phyloP scores from a whole-genome alignment of 2,113 vertebrate species.

The Arenaria interpres region DNA sequence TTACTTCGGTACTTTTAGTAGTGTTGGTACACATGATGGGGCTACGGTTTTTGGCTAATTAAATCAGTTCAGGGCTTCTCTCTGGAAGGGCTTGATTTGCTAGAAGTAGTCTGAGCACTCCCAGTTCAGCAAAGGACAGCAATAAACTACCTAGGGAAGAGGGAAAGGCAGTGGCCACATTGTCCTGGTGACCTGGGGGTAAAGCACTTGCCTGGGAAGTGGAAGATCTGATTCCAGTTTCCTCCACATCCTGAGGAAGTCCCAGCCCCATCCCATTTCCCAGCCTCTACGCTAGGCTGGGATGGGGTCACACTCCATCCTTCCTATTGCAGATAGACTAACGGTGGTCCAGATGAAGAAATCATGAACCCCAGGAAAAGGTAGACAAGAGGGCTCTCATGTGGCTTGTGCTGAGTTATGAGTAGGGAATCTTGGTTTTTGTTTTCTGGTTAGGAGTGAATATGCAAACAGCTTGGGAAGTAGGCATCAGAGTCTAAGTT shows the following conservation, averaged over 20 bases:
- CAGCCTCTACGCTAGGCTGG: background rate
- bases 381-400: background rate
- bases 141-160: background rate
- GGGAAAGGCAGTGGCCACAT: slow-evolving; percentile 2
- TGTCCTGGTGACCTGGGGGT: background rate
- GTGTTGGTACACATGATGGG: background rate
- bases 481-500: background rate
- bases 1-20: background rate
- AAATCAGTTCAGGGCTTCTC: background rate
- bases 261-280: slow-evolving; percentile 31
- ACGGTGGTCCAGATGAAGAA: background rate
- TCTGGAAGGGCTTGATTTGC: background rate
- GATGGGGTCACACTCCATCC: slow-evolving; percentile 44
- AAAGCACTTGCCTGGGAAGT: slow-evolving; percentile 34
- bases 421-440: background rate
- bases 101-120: background rate
- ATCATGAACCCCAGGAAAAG: background rate
- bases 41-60: background rate
- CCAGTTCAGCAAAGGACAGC: background rate
- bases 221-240: slow-evolving; percentile 63
- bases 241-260: slow-evolving; percentile 64
- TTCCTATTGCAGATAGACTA: slow-evolving; percentile 14
- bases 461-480: background rate
- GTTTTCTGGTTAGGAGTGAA: background rate
- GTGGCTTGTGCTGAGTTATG: background rate